phyloP scores from a whole-genome alignment of 2,113 vertebrate genomes.

The Notothenia rossii region DNA sequence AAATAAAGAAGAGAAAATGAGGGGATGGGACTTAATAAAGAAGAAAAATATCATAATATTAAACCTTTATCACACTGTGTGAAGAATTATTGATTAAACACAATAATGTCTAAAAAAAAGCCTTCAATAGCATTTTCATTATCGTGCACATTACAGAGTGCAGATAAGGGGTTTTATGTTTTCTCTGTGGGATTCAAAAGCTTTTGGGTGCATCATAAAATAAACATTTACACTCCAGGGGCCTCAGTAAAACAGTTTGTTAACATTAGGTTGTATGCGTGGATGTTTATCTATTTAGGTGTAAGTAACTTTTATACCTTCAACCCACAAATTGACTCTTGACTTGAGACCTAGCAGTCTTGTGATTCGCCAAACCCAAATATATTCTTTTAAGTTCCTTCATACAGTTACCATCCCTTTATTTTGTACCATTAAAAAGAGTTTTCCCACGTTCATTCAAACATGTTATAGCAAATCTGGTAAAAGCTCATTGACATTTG shows the following conservation, averaged over 20 bases:
- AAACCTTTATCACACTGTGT: slow-evolving; percentile 53
- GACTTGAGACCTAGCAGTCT: not conserved
- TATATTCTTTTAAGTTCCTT: not conserved
- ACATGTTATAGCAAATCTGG: not conserved
- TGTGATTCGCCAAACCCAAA: not conserved
- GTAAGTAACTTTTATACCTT: slow-evolving; percentile 6
- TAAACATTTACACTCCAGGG: slow-evolving; percentile 9
- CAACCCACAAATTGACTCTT: slow-evolving; percentile 10
- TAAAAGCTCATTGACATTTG: not conserved
- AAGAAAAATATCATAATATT: slow-evolving; percentile 69
- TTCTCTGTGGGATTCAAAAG: slow-evolving; percentile 20
- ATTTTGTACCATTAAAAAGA: not conserved
- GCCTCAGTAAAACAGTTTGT: slow-evolving; percentile 19
- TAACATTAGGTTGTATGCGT: slow-evolving; percentile 5
- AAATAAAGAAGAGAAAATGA: slow-evolving; percentile 42
- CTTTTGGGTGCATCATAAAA: slow-evolving; percentile 27
- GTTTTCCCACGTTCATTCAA: not conserved
- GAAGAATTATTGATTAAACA: slow-evolving; percentile 61
- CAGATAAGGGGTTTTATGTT: slow-evolving; percentile 42
- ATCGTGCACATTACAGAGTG: slow-evolving; percentile 29
- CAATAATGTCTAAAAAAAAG: slow-evolving; percentile 35
- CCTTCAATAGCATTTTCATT: slow-evolving; percentile 39
- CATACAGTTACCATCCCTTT: not conserved
- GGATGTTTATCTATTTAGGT: slow-evolving; percentile 10
- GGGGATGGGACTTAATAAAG: slow-evolving; percentile 45